These are phyloP conservation scores for Anoplolepis gracilipes DNA, from an alignment of 1,140 invertebrate species.

Conservation along the genomic window DNA sequence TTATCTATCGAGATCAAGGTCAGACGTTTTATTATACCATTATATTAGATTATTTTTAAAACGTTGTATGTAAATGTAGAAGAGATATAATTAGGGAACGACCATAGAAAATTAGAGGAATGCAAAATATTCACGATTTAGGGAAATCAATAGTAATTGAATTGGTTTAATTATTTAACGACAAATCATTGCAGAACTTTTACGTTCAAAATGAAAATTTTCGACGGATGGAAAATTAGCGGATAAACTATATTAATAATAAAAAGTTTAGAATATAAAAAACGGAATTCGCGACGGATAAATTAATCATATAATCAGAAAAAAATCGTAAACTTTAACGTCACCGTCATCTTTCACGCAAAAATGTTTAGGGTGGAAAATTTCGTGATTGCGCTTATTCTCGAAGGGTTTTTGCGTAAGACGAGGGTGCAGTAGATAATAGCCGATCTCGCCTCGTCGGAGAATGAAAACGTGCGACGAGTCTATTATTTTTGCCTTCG, in stretches of 20 bases:
- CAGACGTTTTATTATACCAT: not conserved
- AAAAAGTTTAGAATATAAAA: too few species aligned
- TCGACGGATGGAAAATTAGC: not conserved
- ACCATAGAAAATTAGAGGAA: not conserved
- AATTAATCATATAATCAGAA: not conserved
- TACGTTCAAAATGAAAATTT: not conserved
- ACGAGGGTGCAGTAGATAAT: conserved; percentile 29
- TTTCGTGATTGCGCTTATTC: conserved; percentile 35
- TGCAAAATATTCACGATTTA: not conserved
- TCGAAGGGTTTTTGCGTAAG: not conserved
- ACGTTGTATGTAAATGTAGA: not conserved
- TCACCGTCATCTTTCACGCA: not conserved
- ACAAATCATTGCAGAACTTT: not conserved
- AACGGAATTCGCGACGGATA: not conserved
- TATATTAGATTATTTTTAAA: not conserved
- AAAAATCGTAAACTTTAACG: not conserved
- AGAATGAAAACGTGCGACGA: conserved; percentile 69
- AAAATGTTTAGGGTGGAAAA: conserved; percentile 27
- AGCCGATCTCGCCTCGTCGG: conserved; percentile 20
- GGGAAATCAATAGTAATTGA: not conserved
- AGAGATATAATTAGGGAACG: not conserved
- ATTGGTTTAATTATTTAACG: not conserved
- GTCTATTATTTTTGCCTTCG: conserved; percentile 81
- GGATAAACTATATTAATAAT: not conserved
- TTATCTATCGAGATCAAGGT: not conserved